Evolutionary conservation across 1,140 invertebrate genomes (phyloP).

Genomic region (Drosophila paulistorum): DNA sequence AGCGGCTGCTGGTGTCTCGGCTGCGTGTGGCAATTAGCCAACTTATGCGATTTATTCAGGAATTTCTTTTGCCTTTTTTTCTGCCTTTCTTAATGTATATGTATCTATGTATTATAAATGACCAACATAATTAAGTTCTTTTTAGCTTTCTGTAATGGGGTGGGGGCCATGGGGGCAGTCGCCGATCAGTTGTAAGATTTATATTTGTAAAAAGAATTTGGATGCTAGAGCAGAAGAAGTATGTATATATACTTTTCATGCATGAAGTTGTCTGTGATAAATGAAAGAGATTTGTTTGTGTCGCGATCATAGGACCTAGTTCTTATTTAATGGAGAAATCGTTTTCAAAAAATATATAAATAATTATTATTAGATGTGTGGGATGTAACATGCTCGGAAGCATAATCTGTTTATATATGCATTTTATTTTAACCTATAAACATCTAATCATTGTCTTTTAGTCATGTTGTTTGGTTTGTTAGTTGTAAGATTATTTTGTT

Average conservation of each 20-base stretch:
- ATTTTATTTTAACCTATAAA: not conserved
- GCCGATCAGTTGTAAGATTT: conserved; percentile 7
- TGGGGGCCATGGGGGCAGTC: not conserved
- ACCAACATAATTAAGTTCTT: conserved; percentile 56
- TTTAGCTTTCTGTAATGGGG: conserved; percentile 12
- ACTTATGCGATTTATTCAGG: conserved; percentile 65
- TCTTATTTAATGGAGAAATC: not conserved
- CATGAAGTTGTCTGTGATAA: not conserved
- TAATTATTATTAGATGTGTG: conserved; percentile 10
- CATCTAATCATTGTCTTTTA: not conserved
- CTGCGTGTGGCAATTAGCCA: conserved; percentile 77
- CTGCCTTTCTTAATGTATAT: conserved; percentile 20
- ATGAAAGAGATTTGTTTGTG: conserved; percentile 17
- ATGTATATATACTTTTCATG: not conserved
- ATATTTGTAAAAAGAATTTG: conserved; percentile 15
- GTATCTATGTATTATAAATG: conserved; percentile 31
- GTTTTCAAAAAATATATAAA: not conserved
- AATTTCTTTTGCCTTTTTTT: conserved; percentile 18
- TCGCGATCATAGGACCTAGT: conserved; percentile 13
- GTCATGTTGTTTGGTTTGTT: no score
- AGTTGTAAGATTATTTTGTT: not conserved
- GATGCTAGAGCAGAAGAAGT: not conserved
- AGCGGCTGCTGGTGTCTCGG: conserved; percentile 39
- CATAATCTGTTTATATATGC: conserved; percentile 6
- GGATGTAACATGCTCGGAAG: not conserved